Evolutionary conservation across 1,140 invertebrate genomes (phyloP).

Genomic region (Colletes latitarsis): DNA sequence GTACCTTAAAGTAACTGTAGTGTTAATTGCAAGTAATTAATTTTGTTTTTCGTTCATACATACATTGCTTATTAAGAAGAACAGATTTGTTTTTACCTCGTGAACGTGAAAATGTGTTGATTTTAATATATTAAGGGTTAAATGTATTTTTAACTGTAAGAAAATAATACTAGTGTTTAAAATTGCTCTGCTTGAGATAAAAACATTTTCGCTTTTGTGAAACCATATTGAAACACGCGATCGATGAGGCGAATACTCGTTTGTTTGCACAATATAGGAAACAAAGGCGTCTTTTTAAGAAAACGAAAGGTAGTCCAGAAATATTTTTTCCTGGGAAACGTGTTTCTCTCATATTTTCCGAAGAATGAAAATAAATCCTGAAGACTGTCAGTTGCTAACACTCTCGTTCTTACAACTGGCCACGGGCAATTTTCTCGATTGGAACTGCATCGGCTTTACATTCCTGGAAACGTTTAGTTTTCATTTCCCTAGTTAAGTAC

Average conservation of each 20-base stretch:
- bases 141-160: too few relatives aligned
- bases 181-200: not conserved
- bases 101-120: too few relatives aligned
- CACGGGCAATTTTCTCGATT: conserved; percentile 56
- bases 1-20: too few relatives aligned
- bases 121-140: too few relatives aligned
- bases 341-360: conserved; percentile 36
- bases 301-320: not conserved
- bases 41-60: too few relatives aligned
- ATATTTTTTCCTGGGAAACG: conserved; percentile 22
- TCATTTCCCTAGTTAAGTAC: conserved; percentile 61
- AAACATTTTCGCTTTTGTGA: not conserved
- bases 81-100: too few relatives aligned
- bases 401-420: conserved; percentile 31
- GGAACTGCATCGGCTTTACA: conserved; percentile 49
- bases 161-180: too few relatives aligned
- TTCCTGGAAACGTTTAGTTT: conserved; percentile 66
- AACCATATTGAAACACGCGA: not conserved
- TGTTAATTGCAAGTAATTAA: too few relatives aligned
- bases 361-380: conserved; percentile 43
- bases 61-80: too few relatives aligned
- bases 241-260: not conserved
- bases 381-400: conserved; percentile 29
- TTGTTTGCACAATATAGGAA: not conserved
- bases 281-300: not conserved